A percentile compares a stretch with the other conserved stretches of the same genome.
These are phyloP conservation scores for Heteronetta atricapilla DNA, from an alignment of 2,113 vertebrate species.

Conservation along the genomic window DNA sequence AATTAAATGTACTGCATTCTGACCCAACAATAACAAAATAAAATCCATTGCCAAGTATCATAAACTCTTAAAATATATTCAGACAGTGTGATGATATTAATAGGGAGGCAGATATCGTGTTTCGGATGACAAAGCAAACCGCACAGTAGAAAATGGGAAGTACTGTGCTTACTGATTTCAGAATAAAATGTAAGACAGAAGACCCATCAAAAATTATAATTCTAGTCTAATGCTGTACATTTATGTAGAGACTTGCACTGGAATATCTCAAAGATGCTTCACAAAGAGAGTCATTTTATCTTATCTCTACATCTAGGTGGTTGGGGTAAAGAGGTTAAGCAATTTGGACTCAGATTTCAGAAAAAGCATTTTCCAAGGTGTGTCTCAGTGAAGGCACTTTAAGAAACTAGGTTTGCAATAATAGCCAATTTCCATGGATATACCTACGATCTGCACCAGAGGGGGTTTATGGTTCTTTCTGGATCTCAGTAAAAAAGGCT, in stretches of 20 bases:
- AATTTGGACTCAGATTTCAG: neutral
- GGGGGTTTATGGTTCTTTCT: neutral
- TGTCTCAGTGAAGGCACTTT: neutral
- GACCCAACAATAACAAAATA: conserved; percentile 79
- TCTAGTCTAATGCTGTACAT: conserved; percentile 6
- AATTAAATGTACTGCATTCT: conserved; percentile 67
- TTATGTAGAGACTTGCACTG: neutral
- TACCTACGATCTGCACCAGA: neutral
- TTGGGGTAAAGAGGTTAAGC: conserved; percentile 17
- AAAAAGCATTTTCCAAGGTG: conserved; percentile 11
- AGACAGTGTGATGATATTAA: conserved; percentile 76
- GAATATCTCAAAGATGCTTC: conserved; percentile 27
- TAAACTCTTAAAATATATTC: conserved; percentile 74
- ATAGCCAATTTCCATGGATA: neutral
- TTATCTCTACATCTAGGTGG: conserved; percentile 21
- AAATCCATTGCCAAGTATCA: conserved; percentile 51
- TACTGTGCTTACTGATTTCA: conserved; percentile 35
- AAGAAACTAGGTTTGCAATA: neutral
- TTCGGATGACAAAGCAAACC: conserved; percentile 72
- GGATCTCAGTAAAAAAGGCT: neutral
- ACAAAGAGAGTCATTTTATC: conserved; percentile 11
- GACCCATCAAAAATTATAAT: conserved; percentile 24
- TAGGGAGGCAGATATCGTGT: conserved; percentile 70
- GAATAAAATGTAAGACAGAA: conserved; percentile 49
- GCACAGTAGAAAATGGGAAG: conserved; percentile 61